Evolutionary conservation across 2,797 vertebrate species (phyloP), one percentile per base, ranked within the genome.

Genomic region (Mus minutoides): DNA sequence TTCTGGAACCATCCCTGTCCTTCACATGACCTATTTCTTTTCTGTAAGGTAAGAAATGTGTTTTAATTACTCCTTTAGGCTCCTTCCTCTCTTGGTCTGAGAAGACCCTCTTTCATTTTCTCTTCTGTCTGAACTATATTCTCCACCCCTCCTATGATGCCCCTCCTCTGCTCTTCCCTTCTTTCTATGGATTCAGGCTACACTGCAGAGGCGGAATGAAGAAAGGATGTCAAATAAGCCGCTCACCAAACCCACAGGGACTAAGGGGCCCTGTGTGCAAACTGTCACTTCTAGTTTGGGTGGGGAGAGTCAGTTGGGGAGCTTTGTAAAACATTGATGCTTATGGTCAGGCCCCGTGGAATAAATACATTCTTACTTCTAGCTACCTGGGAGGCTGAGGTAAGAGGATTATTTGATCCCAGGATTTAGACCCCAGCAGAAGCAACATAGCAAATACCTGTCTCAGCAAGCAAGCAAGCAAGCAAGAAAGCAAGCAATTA

Each of bases 291-390:
- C 29, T 24, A 19, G 7, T n/a, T 64, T 31, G 21, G 56, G n/a
- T 40, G 34, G 49, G 34, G 49, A 56, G 43, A 86, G 3, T 21
- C 40, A 10, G 34, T 4, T 1, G 3, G 10, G 34, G 56, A 79
- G 29, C 16, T 43, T 34, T 92, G 31, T 14, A 77, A 67, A 54
- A 16, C 43, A 26, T 46, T 1, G 62, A 73, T 34, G 54, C 37
- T 56, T 3, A 43, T 16, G 31, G 26, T 67, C 17, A 6, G 31
- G 37, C 12, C 13, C 52, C 7, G 54, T 11, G 37, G 46, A 16
- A 6, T 34, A 16, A 16, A 9, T 34, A 5, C 0, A 2, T 17
- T 14, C 31, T 17, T 34, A 13, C 6, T 1, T 4, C 31, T 10
- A 60, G 82, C 19, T 71, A 52, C 29, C 6, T 37, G n/a, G 26